Evolutionary conservation across 2,113 vertebrate species (phyloP).

Genomic region (Philantomba maxwellii): DNA sequence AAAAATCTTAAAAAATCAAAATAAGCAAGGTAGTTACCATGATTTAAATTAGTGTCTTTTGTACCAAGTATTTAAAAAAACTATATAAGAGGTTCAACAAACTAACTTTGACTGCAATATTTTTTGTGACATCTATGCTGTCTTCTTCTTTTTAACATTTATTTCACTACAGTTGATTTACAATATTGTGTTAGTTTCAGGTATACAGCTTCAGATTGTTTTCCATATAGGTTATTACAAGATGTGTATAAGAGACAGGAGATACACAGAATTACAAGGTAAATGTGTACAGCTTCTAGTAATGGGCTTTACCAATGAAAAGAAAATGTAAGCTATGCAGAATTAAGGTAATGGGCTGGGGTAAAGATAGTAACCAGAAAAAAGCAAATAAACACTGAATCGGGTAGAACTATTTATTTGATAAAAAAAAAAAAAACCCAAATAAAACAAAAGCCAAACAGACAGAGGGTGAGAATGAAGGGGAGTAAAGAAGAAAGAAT

Average conservation of each 20-base stretch:
- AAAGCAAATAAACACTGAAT: background rate
- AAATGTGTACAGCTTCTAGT: background rate
- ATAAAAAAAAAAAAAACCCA: background rate
- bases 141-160: too few species aligned
- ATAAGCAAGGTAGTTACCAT: background rate
- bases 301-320: background rate
- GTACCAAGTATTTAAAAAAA: background rate
- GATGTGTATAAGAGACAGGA: too few species aligned
- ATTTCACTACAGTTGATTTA: too few species aligned
- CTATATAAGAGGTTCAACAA: background rate
- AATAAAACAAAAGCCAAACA: too few species aligned
- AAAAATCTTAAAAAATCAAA: background rate
- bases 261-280: background rate
- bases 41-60: background rate
- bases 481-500: too few species aligned
- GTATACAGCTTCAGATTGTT: too few species aligned
- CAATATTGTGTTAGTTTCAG: too few species aligned
- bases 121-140: too few species aligned
- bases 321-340: background rate
- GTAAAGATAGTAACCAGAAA: background rate
- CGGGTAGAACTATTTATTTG: background rate
- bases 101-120: too few species aligned
- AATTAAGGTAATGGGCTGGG: background rate
- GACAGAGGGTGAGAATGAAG: too few species aligned
- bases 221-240: too few species aligned